Conservation (phyloP, 2,113 vertebrate species). For the Tamias sibiricus region DNA sequence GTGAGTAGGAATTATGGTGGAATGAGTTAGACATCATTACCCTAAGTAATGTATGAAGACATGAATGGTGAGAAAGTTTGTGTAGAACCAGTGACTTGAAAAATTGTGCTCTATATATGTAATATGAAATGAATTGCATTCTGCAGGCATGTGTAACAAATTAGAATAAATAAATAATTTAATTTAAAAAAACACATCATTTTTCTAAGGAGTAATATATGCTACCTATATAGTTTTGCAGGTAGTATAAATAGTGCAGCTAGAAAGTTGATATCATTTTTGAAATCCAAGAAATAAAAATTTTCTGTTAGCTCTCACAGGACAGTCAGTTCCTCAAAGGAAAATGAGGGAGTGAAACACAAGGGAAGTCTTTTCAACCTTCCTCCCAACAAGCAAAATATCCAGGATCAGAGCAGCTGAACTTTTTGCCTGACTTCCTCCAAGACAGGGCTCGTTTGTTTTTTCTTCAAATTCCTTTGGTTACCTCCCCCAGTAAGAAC, state of each 20-base stretch:
- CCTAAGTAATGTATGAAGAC: too few species aligned
- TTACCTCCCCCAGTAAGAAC: not conserved
- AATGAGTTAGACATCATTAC: too few species aligned
- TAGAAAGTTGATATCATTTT: not conserved
- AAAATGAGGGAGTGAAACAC: not conserved
- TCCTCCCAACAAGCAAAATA: not conserved
- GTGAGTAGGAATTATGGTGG: too few species aligned
- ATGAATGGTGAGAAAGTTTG: too few species aligned
- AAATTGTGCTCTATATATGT: too few species aligned
- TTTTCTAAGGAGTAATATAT: not conserved
- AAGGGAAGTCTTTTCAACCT: not conserved
- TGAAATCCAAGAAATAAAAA: not conserved
- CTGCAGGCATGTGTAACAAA: too few species aligned
- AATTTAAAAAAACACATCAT: not conserved
- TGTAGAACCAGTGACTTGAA: too few species aligned
- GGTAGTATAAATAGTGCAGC: not conserved
- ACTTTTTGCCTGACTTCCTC: not conserved
- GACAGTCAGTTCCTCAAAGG: not conserved
- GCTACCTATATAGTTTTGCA: not conserved
- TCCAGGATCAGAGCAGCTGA: not conserved
- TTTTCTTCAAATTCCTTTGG: not conserved
- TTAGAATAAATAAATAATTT: too few species aligned
- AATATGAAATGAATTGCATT: too few species aligned
- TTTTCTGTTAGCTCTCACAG: not conserved
- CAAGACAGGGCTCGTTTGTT: not conserved